phyloP scores from a whole-genome alignment of 35 echinoderm and acorn worm species.

The Eucidaris tribuloides region DNA sequence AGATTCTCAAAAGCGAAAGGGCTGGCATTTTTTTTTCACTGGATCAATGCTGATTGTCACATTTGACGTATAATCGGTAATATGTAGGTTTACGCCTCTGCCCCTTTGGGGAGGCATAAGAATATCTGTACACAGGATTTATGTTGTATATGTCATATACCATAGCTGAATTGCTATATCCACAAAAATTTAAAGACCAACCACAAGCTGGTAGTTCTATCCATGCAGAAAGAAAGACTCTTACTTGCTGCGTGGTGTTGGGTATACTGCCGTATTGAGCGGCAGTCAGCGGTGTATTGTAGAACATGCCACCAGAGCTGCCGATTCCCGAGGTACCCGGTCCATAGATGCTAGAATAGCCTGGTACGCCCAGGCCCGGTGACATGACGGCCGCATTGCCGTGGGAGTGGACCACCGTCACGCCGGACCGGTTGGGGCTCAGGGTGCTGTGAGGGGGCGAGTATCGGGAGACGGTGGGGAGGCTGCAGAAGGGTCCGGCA shows the following conservation, averaged over 20 bases:
- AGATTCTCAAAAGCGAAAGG: no score
- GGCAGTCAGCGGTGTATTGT: slow-evolving; percentile 40
- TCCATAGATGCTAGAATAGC: slow-evolving; percentile 15
- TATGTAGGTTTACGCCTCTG: no score
- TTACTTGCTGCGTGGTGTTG: slow-evolving; percentile 48
- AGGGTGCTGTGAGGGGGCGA: slow-evolving; percentile 44
- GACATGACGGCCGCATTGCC: slow-evolving; percentile 21
- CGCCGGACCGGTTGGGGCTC: slow-evolving; percentile 33
- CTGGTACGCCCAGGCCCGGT: not conserved
- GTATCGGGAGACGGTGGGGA: slow-evolving; percentile 41
- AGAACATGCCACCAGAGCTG: not conserved
- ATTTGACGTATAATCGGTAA: no score
- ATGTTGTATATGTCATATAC: no score
- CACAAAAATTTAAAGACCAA: no score
- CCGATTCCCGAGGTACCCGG: not conserved
- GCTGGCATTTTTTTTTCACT: no score
- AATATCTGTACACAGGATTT: no score
- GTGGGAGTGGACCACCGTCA: slow-evolving; percentile 40
- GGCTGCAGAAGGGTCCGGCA: not conserved
- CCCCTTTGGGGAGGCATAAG: no score
- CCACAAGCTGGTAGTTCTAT: no score
- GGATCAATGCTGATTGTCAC: no score
- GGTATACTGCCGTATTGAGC: slow-evolving; percentile 46
- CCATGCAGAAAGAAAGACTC: no score
- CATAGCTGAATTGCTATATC: no score